Conservation (phyloP, 2,888 invertebrate species). For the Xanthia icteritia region DNA sequence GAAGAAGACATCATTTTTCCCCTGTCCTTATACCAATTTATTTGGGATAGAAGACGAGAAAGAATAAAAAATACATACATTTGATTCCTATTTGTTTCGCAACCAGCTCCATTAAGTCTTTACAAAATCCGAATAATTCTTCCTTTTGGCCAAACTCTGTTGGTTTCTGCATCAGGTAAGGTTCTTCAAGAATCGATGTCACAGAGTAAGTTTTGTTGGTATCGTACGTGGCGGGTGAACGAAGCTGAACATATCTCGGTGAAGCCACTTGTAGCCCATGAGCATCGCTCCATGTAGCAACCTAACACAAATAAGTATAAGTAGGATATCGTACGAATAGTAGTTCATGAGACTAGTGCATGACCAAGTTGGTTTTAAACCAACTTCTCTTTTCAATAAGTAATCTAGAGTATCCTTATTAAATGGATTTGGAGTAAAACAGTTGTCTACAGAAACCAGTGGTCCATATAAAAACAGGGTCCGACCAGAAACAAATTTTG, state of each 20-base stretch:
- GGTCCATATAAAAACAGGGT: conserved; percentile 55
- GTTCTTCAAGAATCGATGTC: conserved; percentile 96
- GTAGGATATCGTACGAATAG: background rate
- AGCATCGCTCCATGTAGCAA: conserved; percentile 96
- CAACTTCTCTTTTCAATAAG: conserved; percentile 5
- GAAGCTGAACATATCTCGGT: conserved; percentile 93
- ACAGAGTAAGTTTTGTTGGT: conserved; percentile 96
- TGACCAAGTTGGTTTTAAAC: background rate
- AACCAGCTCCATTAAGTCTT: conserved; percentile 96
- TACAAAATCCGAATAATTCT: conserved; percentile 97
- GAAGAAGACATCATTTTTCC: no score
- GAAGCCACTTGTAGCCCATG: conserved; percentile 93
- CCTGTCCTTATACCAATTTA: no score
- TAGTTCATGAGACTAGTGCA: background rate
- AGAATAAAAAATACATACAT: conserved; percentile 91
- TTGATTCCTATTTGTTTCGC: conserved; percentile 95
- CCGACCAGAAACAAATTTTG: conserved; percentile 62
- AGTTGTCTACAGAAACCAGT: conserved; percentile 35
- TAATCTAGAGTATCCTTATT: background rate
- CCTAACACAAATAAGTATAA: conserved; percentile 81
- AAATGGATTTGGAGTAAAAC: conserved; percentile 30
- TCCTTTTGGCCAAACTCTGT: conserved; percentile 92
- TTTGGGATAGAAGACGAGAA: background rate
- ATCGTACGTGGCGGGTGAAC: conserved; percentile 93
- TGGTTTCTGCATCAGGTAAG: conserved; percentile 95